These are phyloP conservation scores for Progne subis DNA, from an alignment of 2,113 vertebrate genomes.

Conservation along the genomic window DNA sequence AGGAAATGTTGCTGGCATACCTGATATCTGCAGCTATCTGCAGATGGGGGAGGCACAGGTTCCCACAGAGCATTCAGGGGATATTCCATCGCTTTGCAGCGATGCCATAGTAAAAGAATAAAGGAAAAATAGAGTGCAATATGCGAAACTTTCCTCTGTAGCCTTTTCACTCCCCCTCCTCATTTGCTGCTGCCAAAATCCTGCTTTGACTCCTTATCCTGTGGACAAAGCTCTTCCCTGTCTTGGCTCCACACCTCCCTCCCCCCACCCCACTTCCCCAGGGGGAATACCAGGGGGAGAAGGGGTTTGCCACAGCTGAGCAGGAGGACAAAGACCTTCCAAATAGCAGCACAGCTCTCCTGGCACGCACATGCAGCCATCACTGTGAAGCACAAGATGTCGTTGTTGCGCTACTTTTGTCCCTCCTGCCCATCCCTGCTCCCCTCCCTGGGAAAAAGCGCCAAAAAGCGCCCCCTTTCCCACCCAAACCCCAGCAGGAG, in stretches of 20 bases:
- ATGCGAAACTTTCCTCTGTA: fast-evolving
- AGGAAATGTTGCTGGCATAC: too few species aligned
- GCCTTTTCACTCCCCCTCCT: background rate
- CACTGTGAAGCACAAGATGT: constrained; percentile 43
- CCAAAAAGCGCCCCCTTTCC: background rate
- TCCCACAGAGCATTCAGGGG: too few species aligned
- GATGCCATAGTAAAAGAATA: background rate
- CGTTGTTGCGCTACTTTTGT: constrained; percentile 47
- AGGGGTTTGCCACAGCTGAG: too few species aligned
- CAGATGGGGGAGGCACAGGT: too few species aligned
- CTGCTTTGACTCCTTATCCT: background rate
- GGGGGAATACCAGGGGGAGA: background rate
- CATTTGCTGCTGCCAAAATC: background rate
- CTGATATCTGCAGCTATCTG: too few species aligned
- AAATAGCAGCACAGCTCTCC: fast-evolving
- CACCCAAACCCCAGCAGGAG: fast-evolving
- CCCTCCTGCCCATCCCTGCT: background rate
- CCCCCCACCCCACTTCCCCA: too few species aligned
- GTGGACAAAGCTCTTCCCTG: background rate
- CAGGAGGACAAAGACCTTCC: background rate
- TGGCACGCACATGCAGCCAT: background rate
- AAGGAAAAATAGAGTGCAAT: background rate
- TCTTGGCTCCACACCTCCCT: fast-evolving
- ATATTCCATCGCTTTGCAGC: background rate
- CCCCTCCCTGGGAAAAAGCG: background rate